Base-by-base conservation (phyloP, 2,888 invertebrate genomes). In the Xestia sexstrigata region DNA sequence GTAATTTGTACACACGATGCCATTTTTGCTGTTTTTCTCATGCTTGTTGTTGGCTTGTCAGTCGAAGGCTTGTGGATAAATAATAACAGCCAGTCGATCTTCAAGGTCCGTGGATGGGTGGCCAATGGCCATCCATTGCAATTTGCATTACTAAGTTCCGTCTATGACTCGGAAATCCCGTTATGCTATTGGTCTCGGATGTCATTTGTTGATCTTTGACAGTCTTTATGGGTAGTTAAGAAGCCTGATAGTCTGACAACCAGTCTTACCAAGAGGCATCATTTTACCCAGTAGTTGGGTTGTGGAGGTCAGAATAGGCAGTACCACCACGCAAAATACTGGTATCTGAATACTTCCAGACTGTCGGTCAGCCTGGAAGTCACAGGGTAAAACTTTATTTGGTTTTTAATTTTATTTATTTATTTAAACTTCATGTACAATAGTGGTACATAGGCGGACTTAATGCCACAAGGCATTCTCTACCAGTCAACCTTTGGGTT, bases 11-110 rank as follows among this genome's bases (percentile, higher is more conserved):
- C 52, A 62, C n/a, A 68, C 30, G 52, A 26, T n/a, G 62, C 58
- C 26, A 26, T 70, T 74, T 74, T 42, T 70, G 47, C 70, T 9
- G 58, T 71, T 75, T 62, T 49, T 70, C 71, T 42, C 75, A 71
- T 30, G 45, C 30, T 13, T 45, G 67, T 17, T 63, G 63, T 35
- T 30, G 70, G 63, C 30, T 45, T 45, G 70, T 15, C 9, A 60
- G 15, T 62, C 30, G 30, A 60, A 26, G 30, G 8, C 60, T 30
- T 55, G 6, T 58, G 58, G 26, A 15, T 58, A 1, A 2, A 26
- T 58, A 15, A 30, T 35, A 30, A 20, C 20, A 20, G 9, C 20
- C 30, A 9, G 30, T 60, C 30, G 26, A 58, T 9, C 17, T 60
- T 30, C 60, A 62, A 35, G 9, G 62, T 9, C 35, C 20, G 20